Conservation (phyloP, 2,113 vertebrate species). For the Bombycilla garrulus region DNA sequence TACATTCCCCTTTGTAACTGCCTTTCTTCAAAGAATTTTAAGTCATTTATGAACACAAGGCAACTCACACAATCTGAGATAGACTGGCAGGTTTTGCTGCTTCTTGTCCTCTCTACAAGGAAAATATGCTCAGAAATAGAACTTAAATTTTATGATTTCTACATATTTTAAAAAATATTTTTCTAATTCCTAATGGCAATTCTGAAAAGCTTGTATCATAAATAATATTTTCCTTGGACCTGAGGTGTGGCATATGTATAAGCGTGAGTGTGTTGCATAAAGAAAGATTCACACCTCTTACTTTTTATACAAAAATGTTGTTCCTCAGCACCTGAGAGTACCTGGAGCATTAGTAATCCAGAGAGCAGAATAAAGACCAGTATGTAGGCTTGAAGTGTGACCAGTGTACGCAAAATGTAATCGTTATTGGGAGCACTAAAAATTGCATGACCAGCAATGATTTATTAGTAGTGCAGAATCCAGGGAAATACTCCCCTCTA, state of each 20-base stretch:
- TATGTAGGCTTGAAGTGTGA: background rate
- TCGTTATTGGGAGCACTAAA: conserved; percentile 37
- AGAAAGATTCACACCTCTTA: background rate
- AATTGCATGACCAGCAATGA: conserved; percentile 23
- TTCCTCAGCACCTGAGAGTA: background rate
- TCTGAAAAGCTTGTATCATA: background rate
- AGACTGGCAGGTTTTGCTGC: background rate
- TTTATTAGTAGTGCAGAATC: conserved; percentile 59
- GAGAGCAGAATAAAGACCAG: background rate
- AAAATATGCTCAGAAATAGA: background rate
- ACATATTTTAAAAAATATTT: background rate
- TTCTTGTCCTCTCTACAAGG: background rate
- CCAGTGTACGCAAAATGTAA: background rate
- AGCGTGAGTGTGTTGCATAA: background rate
- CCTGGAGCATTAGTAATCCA: background rate
- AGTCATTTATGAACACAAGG: background rate
- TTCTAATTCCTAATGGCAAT: background rate
- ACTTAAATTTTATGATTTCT: background rate
- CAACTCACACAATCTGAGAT: background rate
- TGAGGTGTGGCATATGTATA: accelerated
- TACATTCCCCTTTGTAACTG: background rate
- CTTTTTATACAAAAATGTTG: background rate
- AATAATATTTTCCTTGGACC: background rate
- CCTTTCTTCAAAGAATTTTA: background rate
- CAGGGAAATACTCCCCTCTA: conserved; percentile 52